Percentiles rank a stretch among this genome's conserved stretches.
Evolutionary conservation across 2,113 vertebrate species (phyloP).

Genomic region (Cyprinodon brontotheroides): DNA sequence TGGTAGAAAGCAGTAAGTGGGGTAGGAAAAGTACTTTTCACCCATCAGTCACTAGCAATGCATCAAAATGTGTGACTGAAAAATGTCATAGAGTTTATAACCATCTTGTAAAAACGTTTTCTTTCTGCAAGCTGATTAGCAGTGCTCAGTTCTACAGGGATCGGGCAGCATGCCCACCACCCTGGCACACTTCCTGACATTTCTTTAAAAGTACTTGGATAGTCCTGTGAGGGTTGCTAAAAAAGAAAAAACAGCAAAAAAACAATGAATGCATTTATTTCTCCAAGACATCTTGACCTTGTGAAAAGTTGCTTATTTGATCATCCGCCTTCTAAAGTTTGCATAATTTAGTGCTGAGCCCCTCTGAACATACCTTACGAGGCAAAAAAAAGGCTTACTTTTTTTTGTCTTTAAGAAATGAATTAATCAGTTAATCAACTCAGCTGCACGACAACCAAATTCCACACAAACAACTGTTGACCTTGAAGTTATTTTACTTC

Average conservation of each 20-base stretch:
- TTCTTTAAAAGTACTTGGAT: neutral
- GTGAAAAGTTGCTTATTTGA: neutral
- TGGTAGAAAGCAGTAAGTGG: no score
- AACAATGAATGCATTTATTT: conserved; percentile 4
- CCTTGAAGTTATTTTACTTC: neutral
- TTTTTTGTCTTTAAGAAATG: neutral
- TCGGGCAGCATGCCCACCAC: neutral
- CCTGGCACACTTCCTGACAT: neutral
- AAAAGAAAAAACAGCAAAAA: neutral
- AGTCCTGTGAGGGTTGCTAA: neutral
- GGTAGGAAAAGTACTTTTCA: no score
- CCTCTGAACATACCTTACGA: neutral
- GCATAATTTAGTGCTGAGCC: neutral
- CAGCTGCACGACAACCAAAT: neutral
- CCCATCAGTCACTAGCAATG: no score
- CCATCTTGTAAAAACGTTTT: neutral
- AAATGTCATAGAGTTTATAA: neutral
- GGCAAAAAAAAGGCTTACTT: conserved; percentile 3
- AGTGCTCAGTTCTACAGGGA: neutral
- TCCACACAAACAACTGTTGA: neutral
- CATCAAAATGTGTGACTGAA: no score
- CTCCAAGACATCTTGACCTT: neutral
- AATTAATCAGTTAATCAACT: conserved; percentile 1
- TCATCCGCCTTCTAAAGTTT: conserved; percentile 4
- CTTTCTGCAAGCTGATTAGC: neutral